Base-by-base conservation (phyloP, 2,888 invertebrate genomes). In the Netelia inedita region DNA sequence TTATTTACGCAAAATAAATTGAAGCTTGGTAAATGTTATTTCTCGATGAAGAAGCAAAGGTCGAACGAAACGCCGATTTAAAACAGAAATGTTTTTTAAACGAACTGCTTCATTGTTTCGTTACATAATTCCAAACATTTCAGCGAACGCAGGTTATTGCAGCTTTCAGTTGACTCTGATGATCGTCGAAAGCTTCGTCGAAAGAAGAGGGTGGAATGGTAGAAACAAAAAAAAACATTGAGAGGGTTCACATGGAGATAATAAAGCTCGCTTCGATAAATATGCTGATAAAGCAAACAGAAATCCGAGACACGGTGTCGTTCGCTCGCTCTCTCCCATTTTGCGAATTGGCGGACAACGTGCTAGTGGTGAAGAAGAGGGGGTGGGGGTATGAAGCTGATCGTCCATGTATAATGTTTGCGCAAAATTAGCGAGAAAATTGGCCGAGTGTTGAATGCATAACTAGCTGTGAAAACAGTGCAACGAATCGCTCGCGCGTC, bases 251-350 rank as follows among this genome's bases (percentile, higher is more conserved):
- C 57, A 41, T 10, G 59, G 14, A 50, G 59, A 11, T 73, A 73
- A 66, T 66, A 66, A 73, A 80, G 79, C 79, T 65, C 66, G 73
- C 55, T 50, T 50, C 75, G 71, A 80, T 76, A 81, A 83, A 83
- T 80, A 75, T 71, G 78, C 82, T 85, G 72, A 82, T 78, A 72
- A 35, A 50, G 81, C 61, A 78, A 83, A 80, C 69, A 79, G 53
- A 79, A 74, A 83, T 68, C 55, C 55, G 61, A 80, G 73, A 66
- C 72, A 23, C 21, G 19, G 10, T 63, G 55, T 28, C 66, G 65
- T 46, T 79, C 55, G 55, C 28, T 21, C 35, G 35, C 35, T 8
- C 35, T 5, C 35, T 35, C n/a, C n/a, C n/a, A n/a, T n/a, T 50
- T 35, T 19, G 35, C 43, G 65, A 16, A 68, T 73, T 66, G 46